Base-by-base conservation (phyloP, 2,888 invertebrate species). In the Meliscaeva auricollis region DNA sequence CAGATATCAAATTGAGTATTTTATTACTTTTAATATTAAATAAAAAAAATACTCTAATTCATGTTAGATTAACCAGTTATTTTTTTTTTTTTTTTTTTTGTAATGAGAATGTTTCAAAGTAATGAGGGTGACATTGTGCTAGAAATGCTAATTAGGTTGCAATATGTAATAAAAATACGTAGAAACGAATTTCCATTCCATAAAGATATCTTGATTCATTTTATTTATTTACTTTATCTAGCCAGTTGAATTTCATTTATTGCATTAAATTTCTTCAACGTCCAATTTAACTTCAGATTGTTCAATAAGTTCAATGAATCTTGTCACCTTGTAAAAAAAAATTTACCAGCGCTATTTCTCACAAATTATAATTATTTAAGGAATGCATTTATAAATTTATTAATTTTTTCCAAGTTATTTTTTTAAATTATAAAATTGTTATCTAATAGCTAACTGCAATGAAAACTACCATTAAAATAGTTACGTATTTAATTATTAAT, bases 121-220 rank as follows among this genome's bases (percentile, higher is more conserved):
- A 15, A 64, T 79, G 70, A 69, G 75, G 74, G 74, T 56, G 58
- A 48, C 64, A 58, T 60, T 79, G 74, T 58, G 69, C 69, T 52
- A 66, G 58, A 66, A 69, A 74, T 79, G 50, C 44, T 73, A 62
- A 78, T 78, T 54, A 13, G 66, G 48, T 78, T 73, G 62, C 77
- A 73, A 68, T 77, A 69, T 73, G 73, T 52, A 22, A 44, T n/a
- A n/a, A 4, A 38, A 38, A 38, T 38, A 38, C 3, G 7, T 38
- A 9, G 35, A 38, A 3, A 11, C 35, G 8, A 38, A 8, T 38
- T 38, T 38, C 1, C 9, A 9, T 38, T 38, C 8, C 8, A 38
- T 7, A 8, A 8, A 38, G 11, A 4, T 2, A 11, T 38, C 11
- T 38, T 3, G 35, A 26, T 38, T 38, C 2, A 38, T n/a, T n/a